Percentiles rank a stretch among this genome's conserved stretches.
Conservation (phyloP, 2,888 invertebrate genomes). For the Netelia virgata region DNA sequence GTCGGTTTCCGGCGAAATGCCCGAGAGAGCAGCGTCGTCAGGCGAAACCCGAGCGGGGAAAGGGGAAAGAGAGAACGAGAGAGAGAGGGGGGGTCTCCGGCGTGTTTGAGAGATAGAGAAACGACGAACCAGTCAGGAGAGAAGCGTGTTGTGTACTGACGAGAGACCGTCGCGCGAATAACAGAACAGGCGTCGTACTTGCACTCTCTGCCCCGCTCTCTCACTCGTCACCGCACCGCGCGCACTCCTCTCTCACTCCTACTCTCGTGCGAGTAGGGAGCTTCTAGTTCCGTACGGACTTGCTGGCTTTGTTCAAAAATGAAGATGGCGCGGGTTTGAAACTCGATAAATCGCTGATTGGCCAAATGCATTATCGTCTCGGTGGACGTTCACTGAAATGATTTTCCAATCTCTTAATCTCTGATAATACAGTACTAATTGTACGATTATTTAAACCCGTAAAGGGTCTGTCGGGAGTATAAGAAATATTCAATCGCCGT, state of each 20-base stretch:
- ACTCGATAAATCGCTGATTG: constrained; percentile 85
- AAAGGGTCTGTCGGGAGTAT: constrained; percentile 69
- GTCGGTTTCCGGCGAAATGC: constrained; percentile 85
- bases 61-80: constrained; percentile 34
- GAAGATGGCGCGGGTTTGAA: constrained; percentile 92
- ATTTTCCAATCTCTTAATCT: constrained; percentile 64
- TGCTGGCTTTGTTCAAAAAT: constrained; percentile 91
- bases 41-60: constrained; percentile 73
- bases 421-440: constrained; percentile 55
- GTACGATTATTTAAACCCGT: constrained; percentile 55
- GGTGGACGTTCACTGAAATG: constrained; percentile 41
- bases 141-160: constrained; percentile 85
- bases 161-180: constrained; percentile 85
- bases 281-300: constrained; percentile 44
- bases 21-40: constrained; percentile 83
- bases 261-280: background rate
- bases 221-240: constrained; percentile 57
- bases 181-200: constrained; percentile 84
- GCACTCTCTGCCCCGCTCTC: constrained; percentile 32
- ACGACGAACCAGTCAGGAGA: constrained; percentile 74
- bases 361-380: constrained; percentile 72
- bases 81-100: constrained; percentile 49
- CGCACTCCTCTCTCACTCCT: constrained; percentile 30
- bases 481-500: constrained; percentile 82
- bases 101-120: constrained; percentile 64